Base-by-base conservation (phyloP, 2,888 invertebrate genomes). In the Ophion slaviceki region DNA sequence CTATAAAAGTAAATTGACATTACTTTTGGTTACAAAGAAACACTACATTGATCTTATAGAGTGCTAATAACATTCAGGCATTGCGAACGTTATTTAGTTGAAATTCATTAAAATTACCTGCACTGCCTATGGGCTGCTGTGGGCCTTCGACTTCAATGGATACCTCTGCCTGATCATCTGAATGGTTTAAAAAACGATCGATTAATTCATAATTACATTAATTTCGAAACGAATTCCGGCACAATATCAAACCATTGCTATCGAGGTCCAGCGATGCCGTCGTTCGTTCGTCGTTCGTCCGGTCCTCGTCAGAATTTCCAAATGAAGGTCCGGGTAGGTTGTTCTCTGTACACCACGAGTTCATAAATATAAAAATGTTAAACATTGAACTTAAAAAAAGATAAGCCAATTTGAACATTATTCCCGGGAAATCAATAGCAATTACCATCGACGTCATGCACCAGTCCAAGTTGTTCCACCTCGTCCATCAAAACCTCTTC, bases 91-190 rank as follows among this genome's bases (percentile, higher is more conserved):
- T 66, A 66, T 66, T 28, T 66, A 66, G 66, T 28, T 32, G 24
- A 66, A 66, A 32, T 66, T 32, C 20, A 66, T 66, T 0, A 66
- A 66, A 66, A 66, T 66, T 66, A 66, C 66, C 66, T 66, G 66
- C 66, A 20, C 32, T 66, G 10, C 66, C 17, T 2, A 66, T 66
- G 24, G 66, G 66, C 32, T 66, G 66, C 32, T 66, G 66, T 32
- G 36, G 36, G 66, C 24, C 66, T 32, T 14, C 66, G 20, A 66
- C 66, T 32, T 66, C 32, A 3, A 28, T 17, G 36, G 17, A n/a
- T 57, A n/a, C 14, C 28, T 61, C n/a, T 61, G 61, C 17, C 61
- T 20, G 61, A 61, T 61, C 20, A 61, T 61, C 61, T 61, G 20
- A n/a, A 61, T 11, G n/a, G 62, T 61, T 17, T 0, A 62, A 62